Conservation (phyloP, 2,797 vertebrate species). For the Spinibarbus caldwelli region DNA sequence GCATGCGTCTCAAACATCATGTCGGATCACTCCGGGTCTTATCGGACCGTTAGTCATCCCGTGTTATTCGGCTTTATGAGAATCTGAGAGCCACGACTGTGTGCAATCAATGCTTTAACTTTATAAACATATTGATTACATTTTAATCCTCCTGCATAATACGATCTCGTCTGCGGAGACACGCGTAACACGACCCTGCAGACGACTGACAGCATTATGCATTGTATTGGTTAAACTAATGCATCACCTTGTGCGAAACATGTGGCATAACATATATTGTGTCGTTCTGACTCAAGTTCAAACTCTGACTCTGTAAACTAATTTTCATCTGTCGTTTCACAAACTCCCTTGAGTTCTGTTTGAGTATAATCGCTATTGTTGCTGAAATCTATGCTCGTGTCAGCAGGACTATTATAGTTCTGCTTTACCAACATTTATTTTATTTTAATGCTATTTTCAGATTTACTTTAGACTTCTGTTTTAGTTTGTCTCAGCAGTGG, state of each 20-base stretch:
- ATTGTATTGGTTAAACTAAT: slow-evolving; percentile 11
- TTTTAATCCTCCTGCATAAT: slow-evolving; percentile 34
- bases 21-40: slow-evolving; percentile 73
- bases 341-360: not conserved
- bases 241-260: slow-evolving; percentile 11
- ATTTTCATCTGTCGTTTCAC: not conserved
- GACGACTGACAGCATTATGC: slow-evolving; percentile 25
- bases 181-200: not conserved
- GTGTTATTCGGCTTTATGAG: slow-evolving; percentile 59
- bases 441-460: not conserved
- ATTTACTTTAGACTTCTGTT: not conserved
- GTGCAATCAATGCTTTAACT: slow-evolving; percentile 38
- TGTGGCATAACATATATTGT: not conserved
- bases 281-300: not conserved
- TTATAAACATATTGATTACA: slow-evolving; percentile 49
- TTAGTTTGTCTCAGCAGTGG: not conserved
- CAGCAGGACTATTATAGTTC: not conserved
- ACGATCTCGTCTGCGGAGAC: slow-evolving; percentile 3
- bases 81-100: slow-evolving; percentile 54
- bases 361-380: not conserved
- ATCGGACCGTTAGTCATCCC: slow-evolving; percentile 70
- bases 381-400: not conserved
- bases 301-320: not conserved
- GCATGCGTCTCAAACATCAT: slow-evolving; percentile 75
- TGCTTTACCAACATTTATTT: not conserved